A percentile compares a stretch with the other conserved stretches of the same genome.
Evolutionary conservation across 2,888 invertebrate species (phyloP).

Genomic region (Rhopalosiphum nymphaeae): DNA sequence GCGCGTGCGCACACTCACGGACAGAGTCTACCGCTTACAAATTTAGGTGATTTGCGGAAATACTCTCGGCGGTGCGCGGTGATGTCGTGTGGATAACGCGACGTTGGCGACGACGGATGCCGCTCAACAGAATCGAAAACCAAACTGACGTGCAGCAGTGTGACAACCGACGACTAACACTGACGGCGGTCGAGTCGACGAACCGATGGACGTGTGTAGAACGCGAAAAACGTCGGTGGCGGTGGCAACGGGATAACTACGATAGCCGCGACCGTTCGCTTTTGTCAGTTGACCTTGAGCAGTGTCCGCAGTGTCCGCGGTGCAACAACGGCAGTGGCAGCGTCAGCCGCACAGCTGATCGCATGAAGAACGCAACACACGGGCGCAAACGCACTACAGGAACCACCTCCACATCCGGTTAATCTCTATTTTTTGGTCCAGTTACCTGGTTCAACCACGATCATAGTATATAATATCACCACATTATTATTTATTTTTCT

Average conservation of each 20-base stretch:
- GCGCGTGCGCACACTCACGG: background rate
- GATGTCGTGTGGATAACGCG: background rate
- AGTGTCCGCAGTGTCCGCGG: background rate
- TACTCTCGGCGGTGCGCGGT: background rate
- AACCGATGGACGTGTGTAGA: conserved; percentile 18
- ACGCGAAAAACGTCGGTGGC: background rate
- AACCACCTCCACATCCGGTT: no score
- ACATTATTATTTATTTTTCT: background rate
- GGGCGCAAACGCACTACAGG: background rate
- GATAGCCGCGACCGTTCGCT: conserved; percentile 21
- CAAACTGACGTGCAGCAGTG: background rate
- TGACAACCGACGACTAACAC: background rate
- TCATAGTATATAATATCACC: background rate
- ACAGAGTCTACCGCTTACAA: background rate
- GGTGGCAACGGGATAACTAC: background rate
- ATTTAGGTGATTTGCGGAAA: conserved; percentile 6
- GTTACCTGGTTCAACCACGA: background rate
- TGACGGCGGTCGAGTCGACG: conserved; percentile 5
- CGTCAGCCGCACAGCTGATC: conserved; percentile 42
- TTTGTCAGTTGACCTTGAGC: conserved; percentile 49
- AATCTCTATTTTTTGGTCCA: background rate
- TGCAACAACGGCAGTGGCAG: background rate
- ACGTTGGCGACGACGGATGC: background rate
- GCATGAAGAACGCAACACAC: background rate
- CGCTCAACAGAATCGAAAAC: conserved; percentile 10